Evolutionary conservation across 2,113 vertebrate genomes (phyloP), one percentile per base, ranked within the genome.

Genomic region (Pterocles burchelli): DNA sequence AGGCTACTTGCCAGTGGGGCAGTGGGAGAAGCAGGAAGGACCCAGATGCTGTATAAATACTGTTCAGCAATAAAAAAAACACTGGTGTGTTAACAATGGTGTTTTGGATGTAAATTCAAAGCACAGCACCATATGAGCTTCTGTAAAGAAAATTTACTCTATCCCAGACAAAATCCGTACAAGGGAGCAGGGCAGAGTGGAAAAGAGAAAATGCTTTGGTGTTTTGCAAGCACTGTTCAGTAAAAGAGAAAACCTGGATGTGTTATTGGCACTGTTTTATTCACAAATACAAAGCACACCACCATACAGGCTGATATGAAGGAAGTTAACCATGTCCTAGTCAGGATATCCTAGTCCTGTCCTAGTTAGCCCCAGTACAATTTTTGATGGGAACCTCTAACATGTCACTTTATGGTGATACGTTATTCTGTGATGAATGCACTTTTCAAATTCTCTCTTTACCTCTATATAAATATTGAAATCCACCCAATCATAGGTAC

Each of bases 1-100:
- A 38, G 6, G 7, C 26, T 31, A 9, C 7, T 87, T 0, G 0
- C 7, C 13, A 33, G 13, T 9, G 5, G 34, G 17, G 34, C 24
- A 41, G 46, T n/a, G 45, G 49, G 38, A 46, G 63, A 59, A 28
- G 7, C 11, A 43, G 55, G 71, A 59, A 82, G 61, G 31, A 5
- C 25, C 36, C 16, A 19, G 10, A 43, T 52, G 36, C 25, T 51
- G 12, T 43, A 43, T 71, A 51, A 71, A 51, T 11, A 62, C 24
- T 43, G 11, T 34, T 61, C 46, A 24, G 15, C 36, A 52, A 11
- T 34, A 55, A 85, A 11, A 11, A 65, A 48, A 46, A 48, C 3
- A 36, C 25, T 8, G 34, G 5, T 6, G 9, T 48, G 14, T 65
- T 55, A 72, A 31, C 26, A 65, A 17, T 3, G 7, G 2, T 49